Evolutionary conservation across 2,113 vertebrate species (phyloP).

Genomic region (Thamnophis sirtalis): DNA sequence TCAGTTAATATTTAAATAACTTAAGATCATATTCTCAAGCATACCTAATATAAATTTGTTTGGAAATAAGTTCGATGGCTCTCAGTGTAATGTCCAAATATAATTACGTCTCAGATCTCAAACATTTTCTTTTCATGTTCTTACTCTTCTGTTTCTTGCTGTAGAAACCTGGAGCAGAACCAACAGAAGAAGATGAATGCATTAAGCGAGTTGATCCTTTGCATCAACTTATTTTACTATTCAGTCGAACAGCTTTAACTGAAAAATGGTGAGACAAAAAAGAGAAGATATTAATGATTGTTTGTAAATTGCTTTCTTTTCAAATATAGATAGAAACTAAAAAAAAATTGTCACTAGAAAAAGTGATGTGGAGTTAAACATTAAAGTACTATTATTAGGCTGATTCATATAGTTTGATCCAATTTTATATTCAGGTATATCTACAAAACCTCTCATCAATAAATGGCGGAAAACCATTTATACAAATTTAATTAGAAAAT

Average conservation of each 20-base stretch:
- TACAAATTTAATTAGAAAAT: not conserved
- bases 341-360: not conserved
- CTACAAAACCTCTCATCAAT: not conserved
- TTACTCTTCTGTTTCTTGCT: not conserved
- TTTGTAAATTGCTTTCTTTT: conserved; percentile 28
- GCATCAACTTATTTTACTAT: conserved; percentile 93
- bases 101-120: not conserved
- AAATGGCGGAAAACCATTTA: not conserved
- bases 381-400: not conserved
- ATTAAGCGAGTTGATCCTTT: conserved; percentile 86
- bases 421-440: not conserved
- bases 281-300: not conserved
- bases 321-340: not conserved
- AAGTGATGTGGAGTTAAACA: not conserved
- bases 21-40: not conserved
- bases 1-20: not conserved
- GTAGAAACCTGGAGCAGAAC: conserved; percentile 84
- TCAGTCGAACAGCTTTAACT: conserved; percentile 92
- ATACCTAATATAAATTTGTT: not conserved
- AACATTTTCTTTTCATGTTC: not conserved
- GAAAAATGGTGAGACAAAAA: conserved; percentile 85
- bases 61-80: not conserved
- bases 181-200: conserved; percentile 82
- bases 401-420: not conserved
- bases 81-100: not conserved